Evolutionary conservation across 92 coral and sea anemone genomes (phyloP), one percentile per base, ranked within the genome.

Genomic region (Epizoanthus rinbou): DNA sequence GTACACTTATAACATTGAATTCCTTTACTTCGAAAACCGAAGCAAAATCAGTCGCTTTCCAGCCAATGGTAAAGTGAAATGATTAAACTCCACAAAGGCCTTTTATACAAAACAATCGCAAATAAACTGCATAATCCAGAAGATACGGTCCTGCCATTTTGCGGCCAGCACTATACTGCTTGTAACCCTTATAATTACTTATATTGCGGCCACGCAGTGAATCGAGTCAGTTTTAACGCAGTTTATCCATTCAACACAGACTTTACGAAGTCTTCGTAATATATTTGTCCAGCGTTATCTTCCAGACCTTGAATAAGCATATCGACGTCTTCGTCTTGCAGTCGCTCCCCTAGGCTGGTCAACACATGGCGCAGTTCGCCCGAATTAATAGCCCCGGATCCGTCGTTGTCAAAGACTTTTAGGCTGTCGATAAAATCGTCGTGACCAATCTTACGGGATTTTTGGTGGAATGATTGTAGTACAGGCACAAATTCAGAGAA

Each of bases 351-450:
- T 25, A 97, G 83, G 69, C 94, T 92, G 6, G 99, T 97, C 33
- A 97, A 79, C 24, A 97, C 91, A 73, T 97, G 99, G 13, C 99
- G 92, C 39, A 97, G 94, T 82, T 97, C 99, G 14, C 98, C 99
- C 24, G 93, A 91, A 80, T 88, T 94, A 43, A 97, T 94, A 74
- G 88, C 78, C 31, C 99, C 99, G 16, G 91, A 87, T 5, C 94
- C 92, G 79, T 97, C 99, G 25, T 82, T 92, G 72, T 97, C 99
- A 75, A 97, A 97, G 50, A 97, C 97, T 87, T 86, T 86, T 24
- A 97, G 85, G 76, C 99, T 94, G 87, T 97, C 99, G 88, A 94
- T 86, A 75, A 97, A 97, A 21, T 90, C 98, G 28, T 97, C 98
- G 15, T 89, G 88, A 31, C 88, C 85, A 73, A 90, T 88, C 58